phyloP scores from a whole-genome alignment of 2,113 vertebrate genomes.

The Oncorhynchus kisutch region DNA sequence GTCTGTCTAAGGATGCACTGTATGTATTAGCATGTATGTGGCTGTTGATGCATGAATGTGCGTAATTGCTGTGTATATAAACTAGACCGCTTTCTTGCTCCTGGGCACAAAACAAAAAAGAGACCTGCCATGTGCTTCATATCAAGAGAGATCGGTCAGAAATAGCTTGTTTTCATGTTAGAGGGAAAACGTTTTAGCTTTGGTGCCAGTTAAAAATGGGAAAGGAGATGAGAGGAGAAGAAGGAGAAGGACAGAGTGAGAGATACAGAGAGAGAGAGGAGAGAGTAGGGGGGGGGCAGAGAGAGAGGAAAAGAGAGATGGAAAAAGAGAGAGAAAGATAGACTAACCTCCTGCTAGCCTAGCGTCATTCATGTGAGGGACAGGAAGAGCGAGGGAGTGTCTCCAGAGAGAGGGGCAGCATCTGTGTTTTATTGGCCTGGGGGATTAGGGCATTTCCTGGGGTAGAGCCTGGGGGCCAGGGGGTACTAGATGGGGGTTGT shows the following conservation, averaged over 20 bases:
- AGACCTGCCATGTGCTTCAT: background rate
- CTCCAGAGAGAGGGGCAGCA: constrained; percentile 23
- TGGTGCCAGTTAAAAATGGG: no score
- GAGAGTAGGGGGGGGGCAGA: background rate
- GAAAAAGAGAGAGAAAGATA: background rate
- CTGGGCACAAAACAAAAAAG: background rate
- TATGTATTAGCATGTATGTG: background rate
- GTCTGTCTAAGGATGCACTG: background rate
- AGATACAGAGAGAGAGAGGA: background rate
- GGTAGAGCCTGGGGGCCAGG: constrained; percentile 34
- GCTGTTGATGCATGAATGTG: background rate
- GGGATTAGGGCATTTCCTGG: constrained; percentile 51
- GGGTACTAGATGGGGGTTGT: background rate
- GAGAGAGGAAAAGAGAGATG: constrained; percentile 7
- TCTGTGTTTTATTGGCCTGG: constrained; percentile 54
- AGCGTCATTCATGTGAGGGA: background rate
- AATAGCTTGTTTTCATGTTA: background rate
- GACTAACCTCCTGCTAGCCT: background rate
- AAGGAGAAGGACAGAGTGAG: no score
- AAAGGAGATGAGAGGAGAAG: no score
- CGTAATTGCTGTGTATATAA: background rate
- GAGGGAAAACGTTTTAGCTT: no score
- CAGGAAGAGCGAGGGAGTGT: background rate
- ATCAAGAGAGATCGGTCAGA: background rate
- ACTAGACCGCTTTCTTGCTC: background rate